These are phyloP conservation scores for Platycnemis pennipes DNA, from an alignment of 2,888 invertebrate species.

Conservation along the genomic window DNA sequence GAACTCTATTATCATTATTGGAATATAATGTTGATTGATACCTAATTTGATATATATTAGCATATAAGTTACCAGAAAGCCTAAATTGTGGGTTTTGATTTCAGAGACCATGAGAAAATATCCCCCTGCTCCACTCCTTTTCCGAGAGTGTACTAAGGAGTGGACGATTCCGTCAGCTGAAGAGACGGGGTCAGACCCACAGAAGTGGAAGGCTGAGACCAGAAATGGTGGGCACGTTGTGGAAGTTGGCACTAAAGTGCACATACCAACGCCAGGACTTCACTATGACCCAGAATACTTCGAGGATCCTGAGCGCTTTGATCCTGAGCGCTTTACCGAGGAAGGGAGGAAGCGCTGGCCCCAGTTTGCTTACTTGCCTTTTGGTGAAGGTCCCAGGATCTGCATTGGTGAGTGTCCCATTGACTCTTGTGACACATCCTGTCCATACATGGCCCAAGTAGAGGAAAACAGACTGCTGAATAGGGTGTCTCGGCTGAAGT, in stretches of 20 bases:
- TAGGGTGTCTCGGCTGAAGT: too few relatives aligned
- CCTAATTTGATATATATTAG: too few relatives aligned
- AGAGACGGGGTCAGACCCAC: conserved; percentile 13
- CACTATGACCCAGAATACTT: conserved; percentile 62
- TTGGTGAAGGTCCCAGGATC: conserved; percentile 82
- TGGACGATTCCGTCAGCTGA: conserved; percentile 73
- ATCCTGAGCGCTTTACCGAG: conserved; percentile 83
- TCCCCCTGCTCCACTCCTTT: conserved; percentile 76
- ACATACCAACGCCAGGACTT: conserved; percentile 19
- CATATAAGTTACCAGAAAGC: too few relatives aligned
- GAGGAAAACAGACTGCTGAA: too few relatives aligned
- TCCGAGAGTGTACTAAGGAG: conserved; percentile 77
- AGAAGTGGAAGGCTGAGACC: conserved; percentile 16
- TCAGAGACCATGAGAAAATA: conserved; percentile 78
- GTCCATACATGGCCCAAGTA: too few relatives aligned
- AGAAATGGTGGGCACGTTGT: neutral
- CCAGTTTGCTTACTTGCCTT: conserved; percentile 81
- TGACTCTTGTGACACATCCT: neutral
- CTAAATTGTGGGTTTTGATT: neutral
- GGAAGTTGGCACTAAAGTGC: conserved; percentile 40
- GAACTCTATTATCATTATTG: too few relatives aligned
- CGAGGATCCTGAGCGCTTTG: conserved; percentile 77
- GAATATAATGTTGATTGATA: too few relatives aligned
- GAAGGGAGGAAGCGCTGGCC: conserved; percentile 81
- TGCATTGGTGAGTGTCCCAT: conserved; percentile 80